phyloP scores from a whole-genome alignment of 2,888 invertebrate species.

The Agrilus mali region DNA sequence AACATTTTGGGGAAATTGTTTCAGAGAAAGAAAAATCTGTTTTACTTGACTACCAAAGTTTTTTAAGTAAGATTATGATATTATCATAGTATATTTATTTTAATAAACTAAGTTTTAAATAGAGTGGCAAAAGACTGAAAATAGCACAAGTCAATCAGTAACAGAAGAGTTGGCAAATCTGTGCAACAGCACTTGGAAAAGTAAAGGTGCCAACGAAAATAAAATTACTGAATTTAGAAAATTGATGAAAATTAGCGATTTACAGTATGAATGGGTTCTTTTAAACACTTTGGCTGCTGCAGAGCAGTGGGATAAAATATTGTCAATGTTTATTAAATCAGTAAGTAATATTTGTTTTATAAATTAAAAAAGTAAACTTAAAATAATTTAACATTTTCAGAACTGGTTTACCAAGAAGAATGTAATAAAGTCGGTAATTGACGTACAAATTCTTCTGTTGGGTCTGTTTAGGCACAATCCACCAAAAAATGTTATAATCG shows the following conservation, averaged over 20 bases:
- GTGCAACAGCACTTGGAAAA: constrained; percentile 20
- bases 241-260: constrained; percentile 24
- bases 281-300: constrained; percentile 24
- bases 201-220: constrained; percentile 17
- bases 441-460: constrained; percentile 23
- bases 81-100: neutral
- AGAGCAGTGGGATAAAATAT: constrained; percentile 24
- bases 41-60: constrained; percentile 19
- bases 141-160: constrained; percentile 19
- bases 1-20: constrained; percentile 20
- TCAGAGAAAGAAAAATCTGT: constrained; percentile 18
- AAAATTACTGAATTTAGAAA: constrained; percentile 22
- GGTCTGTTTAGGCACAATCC: constrained; percentile 26
- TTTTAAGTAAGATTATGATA: constrained; percentile 18
- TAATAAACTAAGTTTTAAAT: constrained; percentile 5
- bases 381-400: constrained; percentile 21
- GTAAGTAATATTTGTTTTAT: constrained; percentile 14
- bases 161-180: constrained; percentile 23
- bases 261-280: constrained; percentile 28
- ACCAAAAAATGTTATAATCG: constrained; percentile 33
- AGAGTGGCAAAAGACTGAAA: constrained; percentile 26
- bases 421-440: constrained; percentile 23
- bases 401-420: constrained; percentile 40
- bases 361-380: neutral
- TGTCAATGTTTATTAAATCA: constrained; percentile 22